phyloP scores from a whole-genome alignment of 2,888 invertebrate genomes.

The Sericinus montela region DNA sequence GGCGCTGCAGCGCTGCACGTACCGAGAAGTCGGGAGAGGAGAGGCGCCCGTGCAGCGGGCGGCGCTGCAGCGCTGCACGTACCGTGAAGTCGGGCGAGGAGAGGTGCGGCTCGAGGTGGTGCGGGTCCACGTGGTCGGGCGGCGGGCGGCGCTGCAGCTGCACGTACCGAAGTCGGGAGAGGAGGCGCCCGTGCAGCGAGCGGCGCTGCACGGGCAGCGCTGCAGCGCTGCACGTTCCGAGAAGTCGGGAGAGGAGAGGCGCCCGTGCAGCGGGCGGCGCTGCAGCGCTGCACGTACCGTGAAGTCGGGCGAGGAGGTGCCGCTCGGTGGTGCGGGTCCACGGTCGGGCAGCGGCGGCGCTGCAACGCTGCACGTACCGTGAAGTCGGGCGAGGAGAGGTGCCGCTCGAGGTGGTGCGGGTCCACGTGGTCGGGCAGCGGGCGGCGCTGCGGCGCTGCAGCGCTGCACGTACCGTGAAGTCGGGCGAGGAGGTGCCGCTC shows the following conservation, averaged over 20 bases:
- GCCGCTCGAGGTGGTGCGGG: neutral
- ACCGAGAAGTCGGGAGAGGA: neutral
- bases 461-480: slow-evolving; percentile 81
- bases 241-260: slow-evolving; percentile 84
- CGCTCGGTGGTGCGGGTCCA: no score
- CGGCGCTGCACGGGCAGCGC: neutral
- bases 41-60: neutral
- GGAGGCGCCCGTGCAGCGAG: no score
- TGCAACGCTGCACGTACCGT: slow-evolving; percentile 44
- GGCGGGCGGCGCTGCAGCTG: neutral
- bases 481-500: slow-evolving; percentile 76
- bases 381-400: slow-evolving; percentile 20
- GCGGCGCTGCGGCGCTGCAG: neutral
- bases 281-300: slow-evolving; percentile 51
- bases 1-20: neutral
- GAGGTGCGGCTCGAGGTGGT: neutral
- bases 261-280: no score
- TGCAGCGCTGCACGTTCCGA: slow-evolving; percentile 50
- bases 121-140: neutral
- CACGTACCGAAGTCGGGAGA: neutral
- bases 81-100: neutral
- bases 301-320: slow-evolving; percentile 74
- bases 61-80: neutral
- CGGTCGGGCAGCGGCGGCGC: neutral
- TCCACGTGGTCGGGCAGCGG: no score